Conservation (phyloP, 2,797 vertebrate genomes). For the Limnodromus scolopaceus region DNA sequence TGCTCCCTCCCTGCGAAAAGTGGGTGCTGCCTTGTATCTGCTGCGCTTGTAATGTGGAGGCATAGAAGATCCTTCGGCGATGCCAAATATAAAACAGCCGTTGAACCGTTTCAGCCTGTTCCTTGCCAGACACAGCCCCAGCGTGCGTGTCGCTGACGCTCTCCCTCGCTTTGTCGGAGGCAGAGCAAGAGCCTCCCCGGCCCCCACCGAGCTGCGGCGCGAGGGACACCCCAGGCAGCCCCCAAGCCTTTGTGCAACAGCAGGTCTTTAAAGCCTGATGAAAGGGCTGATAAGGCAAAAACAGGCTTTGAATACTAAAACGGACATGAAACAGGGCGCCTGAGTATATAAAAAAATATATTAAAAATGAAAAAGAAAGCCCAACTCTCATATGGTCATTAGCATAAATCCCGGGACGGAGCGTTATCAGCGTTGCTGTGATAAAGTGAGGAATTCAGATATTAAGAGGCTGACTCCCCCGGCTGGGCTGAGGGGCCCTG, state of each 20-base stretch:
- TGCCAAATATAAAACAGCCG: not conserved
- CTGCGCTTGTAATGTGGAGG: not conserved
- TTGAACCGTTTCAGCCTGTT: not conserved
- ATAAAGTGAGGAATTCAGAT: not conserved
- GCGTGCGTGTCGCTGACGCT: not conserved
- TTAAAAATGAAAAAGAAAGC: not conserved
- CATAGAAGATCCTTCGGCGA: not conserved
- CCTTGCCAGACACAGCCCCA: not conserved
- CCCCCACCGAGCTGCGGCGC: not conserved
- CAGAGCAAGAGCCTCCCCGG: not conserved
- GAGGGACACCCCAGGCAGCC: fast-evolving
- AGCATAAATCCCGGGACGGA: not conserved
- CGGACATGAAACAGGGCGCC: not conserved
- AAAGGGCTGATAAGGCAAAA: not conserved
- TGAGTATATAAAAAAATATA: fast-evolving
- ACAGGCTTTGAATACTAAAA: not conserved
- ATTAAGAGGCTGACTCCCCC: not conserved
- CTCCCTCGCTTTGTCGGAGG: not conserved
- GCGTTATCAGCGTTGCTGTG: not conserved
- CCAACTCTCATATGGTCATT: fast-evolving
- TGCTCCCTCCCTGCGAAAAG: not conserved
- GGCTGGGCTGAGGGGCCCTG: not conserved
- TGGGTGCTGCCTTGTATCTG: not conserved
- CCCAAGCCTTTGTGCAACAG: not conserved
- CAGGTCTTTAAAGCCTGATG: not conserved